Evolutionary conservation across 1,140 invertebrate species (phyloP).

Genomic region (Drosophila aff.): DNA sequence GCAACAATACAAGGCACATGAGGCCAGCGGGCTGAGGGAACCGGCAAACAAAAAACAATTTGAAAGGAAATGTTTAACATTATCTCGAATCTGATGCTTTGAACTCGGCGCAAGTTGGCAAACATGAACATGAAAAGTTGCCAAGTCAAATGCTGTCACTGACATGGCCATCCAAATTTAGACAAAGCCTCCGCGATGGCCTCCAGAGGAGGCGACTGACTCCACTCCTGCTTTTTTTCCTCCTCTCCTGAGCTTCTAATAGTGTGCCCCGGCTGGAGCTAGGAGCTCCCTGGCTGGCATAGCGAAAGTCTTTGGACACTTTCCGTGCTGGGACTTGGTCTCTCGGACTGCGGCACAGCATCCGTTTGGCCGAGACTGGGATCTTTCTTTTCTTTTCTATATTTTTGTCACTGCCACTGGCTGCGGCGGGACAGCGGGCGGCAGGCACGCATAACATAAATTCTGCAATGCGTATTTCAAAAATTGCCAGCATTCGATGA

Average conservation of each 20-base stretch:
- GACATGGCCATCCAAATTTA: constrained; percentile 81
- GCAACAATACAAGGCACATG: constrained; percentile 2
- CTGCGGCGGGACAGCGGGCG: constrained; percentile 36
- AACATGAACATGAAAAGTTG: constrained; percentile 70
- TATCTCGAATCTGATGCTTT: constrained; percentile 79
- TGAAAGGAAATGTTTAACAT: constrained; percentile 80
- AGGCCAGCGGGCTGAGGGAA: constrained; percentile 4
- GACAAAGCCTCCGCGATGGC: constrained; percentile 75
- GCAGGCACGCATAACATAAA: constrained; percentile 79
- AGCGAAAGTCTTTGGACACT: constrained; percentile 80
- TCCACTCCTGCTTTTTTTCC: constrained; percentile 13
- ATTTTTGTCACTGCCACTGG: constrained; percentile 65
- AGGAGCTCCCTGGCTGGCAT: constrained; percentile 14
- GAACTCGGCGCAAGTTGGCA: constrained; percentile 75
- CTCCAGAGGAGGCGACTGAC: constrained; percentile 65
- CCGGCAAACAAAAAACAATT: constrained; percentile 60
- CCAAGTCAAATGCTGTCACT: constrained; percentile 77
- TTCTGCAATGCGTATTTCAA: constrained; percentile 82
- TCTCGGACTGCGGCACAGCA: constrained; percentile 32
- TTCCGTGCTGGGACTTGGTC: constrained; percentile 52
- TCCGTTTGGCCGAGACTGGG: constrained; percentile 34
- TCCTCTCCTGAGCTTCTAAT: constrained; percentile 22
- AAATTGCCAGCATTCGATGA: constrained; percentile 71
- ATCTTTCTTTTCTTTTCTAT: constrained; percentile 49
- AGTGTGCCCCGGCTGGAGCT: constrained; percentile 1